These are phyloP conservation scores for Pecten maximus DNA, from an alignment of 2,888 invertebrate genomes.

Conservation along the genomic window DNA sequence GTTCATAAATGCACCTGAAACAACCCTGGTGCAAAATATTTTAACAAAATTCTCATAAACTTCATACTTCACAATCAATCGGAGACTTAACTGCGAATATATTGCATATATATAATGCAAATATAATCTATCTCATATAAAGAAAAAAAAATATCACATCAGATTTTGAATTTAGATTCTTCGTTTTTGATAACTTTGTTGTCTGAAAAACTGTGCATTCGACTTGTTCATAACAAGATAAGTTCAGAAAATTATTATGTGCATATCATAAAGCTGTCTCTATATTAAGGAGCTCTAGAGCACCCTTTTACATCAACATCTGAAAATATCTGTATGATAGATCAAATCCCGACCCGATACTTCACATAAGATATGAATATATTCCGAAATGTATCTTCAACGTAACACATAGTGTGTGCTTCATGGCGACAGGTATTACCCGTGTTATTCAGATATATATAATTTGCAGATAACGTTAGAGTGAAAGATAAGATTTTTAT, in stretches of 20 bases:
- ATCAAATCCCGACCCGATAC: not conserved
- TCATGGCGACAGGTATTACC: not conserved
- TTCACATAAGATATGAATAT: not conserved
- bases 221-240: not conserved
- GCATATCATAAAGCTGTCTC: not conserved
- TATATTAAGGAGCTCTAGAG: not conserved
- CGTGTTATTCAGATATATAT: not conserved
- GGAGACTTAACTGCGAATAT: not conserved
- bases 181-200: not conserved
- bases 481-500: not conserved
- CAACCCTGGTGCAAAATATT: not conserved
- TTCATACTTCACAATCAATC: not conserved
- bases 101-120: not conserved
- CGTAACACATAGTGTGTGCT: not conserved
- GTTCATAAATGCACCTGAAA: not conserved
- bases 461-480: slow-evolving; percentile 20
- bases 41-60: not conserved
- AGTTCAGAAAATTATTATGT: not conserved
- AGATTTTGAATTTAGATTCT: not conserved
- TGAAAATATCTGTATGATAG: not conserved
- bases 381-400: not conserved
- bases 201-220: not conserved
- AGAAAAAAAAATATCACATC: not conserved
- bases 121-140: not conserved
- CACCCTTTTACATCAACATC: not conserved